These are phyloP conservation scores for Asbolus verrucosus DNA, from an alignment of 1,140 invertebrate species.

Conservation along the genomic window DNA sequence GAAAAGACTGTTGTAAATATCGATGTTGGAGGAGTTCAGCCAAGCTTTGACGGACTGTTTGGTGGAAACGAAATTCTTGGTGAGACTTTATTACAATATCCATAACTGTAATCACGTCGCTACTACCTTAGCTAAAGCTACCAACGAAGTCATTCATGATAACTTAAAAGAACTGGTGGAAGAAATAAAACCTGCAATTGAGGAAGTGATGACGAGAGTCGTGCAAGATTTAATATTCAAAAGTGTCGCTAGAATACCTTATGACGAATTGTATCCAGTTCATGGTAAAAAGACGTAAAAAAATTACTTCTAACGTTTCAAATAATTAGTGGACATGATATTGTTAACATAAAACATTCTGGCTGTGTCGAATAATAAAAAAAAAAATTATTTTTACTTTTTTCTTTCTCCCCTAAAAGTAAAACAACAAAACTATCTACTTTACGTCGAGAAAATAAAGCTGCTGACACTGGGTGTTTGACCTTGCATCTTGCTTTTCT, in stretches of 20 bases:
- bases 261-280: conserved; percentile 43
- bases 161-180: conserved; percentile 44
- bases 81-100: conserved; percentile 12
- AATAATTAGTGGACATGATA: neutral
- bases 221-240: conserved; percentile 41
- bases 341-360: neutral
- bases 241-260: conserved; percentile 38
- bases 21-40: conserved; percentile 3
- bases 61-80: conserved; percentile 35
- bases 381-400: neutral
- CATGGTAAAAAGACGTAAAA: neutral
- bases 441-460: no score
- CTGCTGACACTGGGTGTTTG: no score
- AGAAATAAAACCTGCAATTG: conserved; percentile 45
- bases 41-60: conserved; percentile 15
- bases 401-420: no score
- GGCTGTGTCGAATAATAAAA: neutral
- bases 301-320: no score
- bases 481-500: no score
- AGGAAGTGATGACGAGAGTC: conserved; percentile 40
- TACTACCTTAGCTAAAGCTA: conserved; percentile 42
- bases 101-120: no score
- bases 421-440: no score
- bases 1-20: neutral
- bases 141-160: conserved; percentile 37